A percentile compares a stretch with the other conserved stretches of the same genome.
Evolutionary conservation across 2,113 vertebrate species (phyloP).

Genomic region (Cyprinus carpio): DNA sequence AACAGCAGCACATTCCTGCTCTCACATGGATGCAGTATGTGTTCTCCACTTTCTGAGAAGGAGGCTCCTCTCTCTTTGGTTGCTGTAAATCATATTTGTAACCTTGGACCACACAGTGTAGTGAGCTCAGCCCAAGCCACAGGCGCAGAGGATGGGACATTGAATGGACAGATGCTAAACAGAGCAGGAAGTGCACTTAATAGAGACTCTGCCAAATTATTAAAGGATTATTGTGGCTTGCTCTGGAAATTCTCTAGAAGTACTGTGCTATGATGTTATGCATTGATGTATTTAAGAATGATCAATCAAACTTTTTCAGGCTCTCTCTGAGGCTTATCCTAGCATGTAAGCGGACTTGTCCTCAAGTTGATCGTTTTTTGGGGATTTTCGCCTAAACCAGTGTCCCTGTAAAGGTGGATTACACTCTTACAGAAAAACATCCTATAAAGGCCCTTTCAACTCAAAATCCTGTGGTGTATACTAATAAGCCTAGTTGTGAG

Average conservation of each 20-base stretch:
- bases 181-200: constrained; percentile 12
- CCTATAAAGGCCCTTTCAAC: constrained; percentile 28
- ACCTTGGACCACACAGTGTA: constrained; percentile 33
- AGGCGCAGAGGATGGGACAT: constrained; percentile 3
- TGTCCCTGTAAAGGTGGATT: not conserved
- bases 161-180: constrained; percentile 1
- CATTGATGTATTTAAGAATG: constrained; percentile 6
- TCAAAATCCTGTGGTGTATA: constrained; percentile 26
- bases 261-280: not conserved
- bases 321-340: not conserved
- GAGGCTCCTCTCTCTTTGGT: constrained; percentile 39
- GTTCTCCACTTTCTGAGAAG: constrained; percentile 30
- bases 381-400: not conserved
- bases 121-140: constrained; percentile 18
- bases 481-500: constrained; percentile 24
- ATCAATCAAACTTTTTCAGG: not conserved
- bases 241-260: not conserved
- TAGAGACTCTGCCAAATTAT: constrained; percentile 2
- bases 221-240: constrained; percentile 6
- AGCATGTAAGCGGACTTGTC: not conserved
- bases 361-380: not conserved
- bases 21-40: constrained; percentile 44
- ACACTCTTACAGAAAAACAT: not conserved
- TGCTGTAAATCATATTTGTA: constrained; percentile 45
- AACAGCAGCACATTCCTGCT: constrained; percentile 23